Evolutionary conservation across 2,888 invertebrate genomes (phyloP), one percentile per base, ranked within the genome.

Genomic region (Listrodromus nycthemerus): DNA sequence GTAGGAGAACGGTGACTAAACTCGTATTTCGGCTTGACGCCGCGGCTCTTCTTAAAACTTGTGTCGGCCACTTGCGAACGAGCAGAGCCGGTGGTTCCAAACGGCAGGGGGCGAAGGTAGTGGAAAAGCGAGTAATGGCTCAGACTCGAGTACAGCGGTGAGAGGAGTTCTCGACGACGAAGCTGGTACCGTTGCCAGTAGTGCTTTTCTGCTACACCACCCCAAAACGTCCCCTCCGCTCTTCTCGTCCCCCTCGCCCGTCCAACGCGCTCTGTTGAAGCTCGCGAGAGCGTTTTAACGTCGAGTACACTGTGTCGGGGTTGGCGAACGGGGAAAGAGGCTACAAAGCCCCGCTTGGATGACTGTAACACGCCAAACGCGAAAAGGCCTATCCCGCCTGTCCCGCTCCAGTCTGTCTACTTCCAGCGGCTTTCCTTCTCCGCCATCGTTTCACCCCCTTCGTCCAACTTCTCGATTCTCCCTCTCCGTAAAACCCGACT

Each of bases 201-300:
- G 69, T 79, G 78, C 75, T 84, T 67, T 76, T 82, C 75, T 52
- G 82, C 61, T 82, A 66, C 73, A 65, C 74, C 41, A 41, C 13
- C 41, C 41, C 41, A 3, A 41, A 13, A 10, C 69, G 58, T 70
- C 61, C 73, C 65, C 37, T 74, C 10, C 61, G 61, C 67, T 58
- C n/a, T 21, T 13, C 65, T 27, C 71, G 48, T 55, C 65, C 13
- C 41, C 0, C 41, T 41, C 41, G 1, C 41, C 41, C 41, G 27
- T 67, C 69, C 74, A n/a, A 61, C 58, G 80, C 69, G 81, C 55
- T 70, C 61, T 48, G 69, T 50, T 41, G 67, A 71, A 84, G 67
- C 67, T 78, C 52, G 75, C 77, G 67, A 79, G 76, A 84, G 73
- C 84, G 69, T 84, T 84, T 84, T 79, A 84, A 84, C 82, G 78